Base-by-base conservation (phyloP, 1,140 invertebrate genomes). In the Aphaenogaster rudis region DNA sequence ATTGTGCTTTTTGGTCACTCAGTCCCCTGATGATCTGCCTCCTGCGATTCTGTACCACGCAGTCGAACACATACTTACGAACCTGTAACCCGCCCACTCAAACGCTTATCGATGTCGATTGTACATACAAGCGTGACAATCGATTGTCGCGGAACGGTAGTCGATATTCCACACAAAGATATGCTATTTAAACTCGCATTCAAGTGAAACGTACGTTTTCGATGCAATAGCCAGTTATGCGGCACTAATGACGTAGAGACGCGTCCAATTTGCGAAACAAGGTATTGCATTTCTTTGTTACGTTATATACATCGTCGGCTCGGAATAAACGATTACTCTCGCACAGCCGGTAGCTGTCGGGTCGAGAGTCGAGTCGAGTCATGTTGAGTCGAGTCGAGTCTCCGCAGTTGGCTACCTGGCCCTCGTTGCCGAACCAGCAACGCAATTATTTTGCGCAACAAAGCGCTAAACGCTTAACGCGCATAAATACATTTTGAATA, bases 401-500 rank as follows among this genome's bases (percentile, higher is more conserved):
- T 11, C 13, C 67, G 45, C 57, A 17, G 80, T 48, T 33, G 54
- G 80, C 69, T 84, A 76, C 69, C 69, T 74, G 80, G 57, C 13
- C 13, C 54, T 61, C 67, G 28, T 48, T 74, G 80, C 69, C 54
- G 69, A 74, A 76, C 13, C 42, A 36, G 67, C 74, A 39, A 66
- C 74, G 82, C 71, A 86, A 86, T 86, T 86, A 85, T 78, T 79
- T 86, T 54, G 33, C 33, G 42, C 69, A 80, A 88, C 57, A 77
- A 87, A 67, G 82, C 86, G 63, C 61, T 82, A 82, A 85, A 86
- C 39, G 64, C 74, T 84, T 61, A 84, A 84, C 42, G 42, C 39
- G 69, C 17, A 74, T 74, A 84, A 87, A 78, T 82, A 86, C 79
- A 45, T 79, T 82, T 85, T 84, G 76, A 80, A 88, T 85, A 88